Evolutionary conservation across 2,113 vertebrate genomes (phyloP).

Genomic region (Anolis carolinensis): DNA sequence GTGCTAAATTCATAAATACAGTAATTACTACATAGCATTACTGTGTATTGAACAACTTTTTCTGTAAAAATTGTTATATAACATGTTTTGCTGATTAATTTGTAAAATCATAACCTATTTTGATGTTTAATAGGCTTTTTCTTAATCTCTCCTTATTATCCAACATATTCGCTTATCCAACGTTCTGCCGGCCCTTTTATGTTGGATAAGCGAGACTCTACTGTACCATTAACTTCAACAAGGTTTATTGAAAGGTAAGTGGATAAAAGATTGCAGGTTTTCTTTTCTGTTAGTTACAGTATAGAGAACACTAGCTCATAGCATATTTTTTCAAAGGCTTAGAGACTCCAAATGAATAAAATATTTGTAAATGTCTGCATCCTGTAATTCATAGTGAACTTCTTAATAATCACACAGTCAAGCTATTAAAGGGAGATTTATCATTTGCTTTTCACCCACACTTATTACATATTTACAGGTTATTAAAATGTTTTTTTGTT

Average conservation of each 20-base stretch:
- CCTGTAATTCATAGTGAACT: constrained; percentile 4
- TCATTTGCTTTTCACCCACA: constrained; percentile 8
- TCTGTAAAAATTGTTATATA: too few species aligned
- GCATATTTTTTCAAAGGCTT: background rate
- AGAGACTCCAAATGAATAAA: constrained; percentile 9
- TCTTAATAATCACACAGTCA: background rate
- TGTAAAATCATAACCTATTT: too few species aligned
- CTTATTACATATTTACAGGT: constrained; percentile 24
- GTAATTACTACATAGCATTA: too few species aligned
- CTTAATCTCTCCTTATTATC: too few species aligned
- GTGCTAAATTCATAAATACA: too few species aligned
- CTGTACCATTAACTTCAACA: background rate
- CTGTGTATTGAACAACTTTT: too few species aligned
- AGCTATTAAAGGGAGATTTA: constrained; percentile 35
- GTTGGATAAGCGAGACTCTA: too few species aligned
- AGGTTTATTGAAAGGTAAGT: background rate
- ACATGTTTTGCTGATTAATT: too few species aligned
- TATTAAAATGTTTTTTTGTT: constrained; percentile 16
- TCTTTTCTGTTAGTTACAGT: background rate
- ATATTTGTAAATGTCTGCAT: constrained; percentile 1
- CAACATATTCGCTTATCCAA: too few species aligned
- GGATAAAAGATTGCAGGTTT: background rate
- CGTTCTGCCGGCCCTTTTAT: too few species aligned
- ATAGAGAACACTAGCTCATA: background rate
- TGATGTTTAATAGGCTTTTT: too few species aligned